These are phyloP conservation scores for Distichodus sexfasciatus DNA, from an alignment of 2,797 vertebrate species.

Conservation along the genomic window DNA sequence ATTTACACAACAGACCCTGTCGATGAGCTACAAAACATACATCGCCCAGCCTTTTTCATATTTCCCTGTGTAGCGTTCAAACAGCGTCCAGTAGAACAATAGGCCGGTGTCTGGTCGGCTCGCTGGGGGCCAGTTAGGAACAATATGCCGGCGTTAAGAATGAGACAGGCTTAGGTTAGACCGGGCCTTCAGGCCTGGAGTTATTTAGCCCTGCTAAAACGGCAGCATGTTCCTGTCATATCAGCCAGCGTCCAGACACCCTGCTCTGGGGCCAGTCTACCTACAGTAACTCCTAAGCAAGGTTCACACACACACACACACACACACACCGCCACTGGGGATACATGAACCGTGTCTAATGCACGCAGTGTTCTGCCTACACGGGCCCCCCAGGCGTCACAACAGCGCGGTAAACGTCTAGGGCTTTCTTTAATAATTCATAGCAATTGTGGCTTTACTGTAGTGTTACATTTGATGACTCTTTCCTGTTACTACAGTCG, in stretches of 20 bases:
- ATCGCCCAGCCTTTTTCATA: too few species aligned
- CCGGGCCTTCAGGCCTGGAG: conserved; percentile 64
- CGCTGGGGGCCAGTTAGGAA: conserved; percentile 61
- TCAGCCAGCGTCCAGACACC: conserved; percentile 54
- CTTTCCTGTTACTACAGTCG: not conserved
- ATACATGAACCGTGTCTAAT: conserved; percentile 72
- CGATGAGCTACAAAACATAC: too few species aligned
- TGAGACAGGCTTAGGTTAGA: conserved; percentile 59
- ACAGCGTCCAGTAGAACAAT: conserved; percentile 1
- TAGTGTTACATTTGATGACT: not conserved
- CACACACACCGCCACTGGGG: conserved; percentile 64
- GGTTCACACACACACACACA: conserved; percentile 57
- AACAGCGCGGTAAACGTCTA: conserved; percentile 39
- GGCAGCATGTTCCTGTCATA: conserved; percentile 75
- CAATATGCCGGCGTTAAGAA: conserved; percentile 71
- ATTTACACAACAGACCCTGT: too few species aligned
- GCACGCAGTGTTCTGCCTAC: conserved; percentile 60
- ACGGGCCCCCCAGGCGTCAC: conserved; percentile 56
- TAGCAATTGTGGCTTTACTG: conserved; percentile 47
- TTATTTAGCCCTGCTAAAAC: conserved; percentile 62
- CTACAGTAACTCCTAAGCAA: conserved; percentile 65
- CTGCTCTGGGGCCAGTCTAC: conserved; percentile 69
- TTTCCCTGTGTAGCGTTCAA: not conserved
- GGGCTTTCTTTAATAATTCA: conserved; percentile 52
- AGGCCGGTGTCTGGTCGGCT: conserved; percentile 32